These are phyloP conservation scores for Bovichtus diacanthus DNA, from an alignment of 2,797 vertebrate genomes.

Conservation along the genomic window DNA sequence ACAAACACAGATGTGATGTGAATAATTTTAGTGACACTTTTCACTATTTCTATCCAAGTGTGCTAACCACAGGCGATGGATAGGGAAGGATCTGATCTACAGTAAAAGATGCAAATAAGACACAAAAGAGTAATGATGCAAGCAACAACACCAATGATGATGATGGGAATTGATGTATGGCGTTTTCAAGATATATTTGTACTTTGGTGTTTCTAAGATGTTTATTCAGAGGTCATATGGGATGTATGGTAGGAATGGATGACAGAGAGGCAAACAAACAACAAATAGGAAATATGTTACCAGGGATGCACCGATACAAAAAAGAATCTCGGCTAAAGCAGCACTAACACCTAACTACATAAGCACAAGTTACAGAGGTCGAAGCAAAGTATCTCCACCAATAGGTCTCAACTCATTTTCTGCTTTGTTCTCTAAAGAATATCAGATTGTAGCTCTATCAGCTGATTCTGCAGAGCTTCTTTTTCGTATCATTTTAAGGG, in stretches of 20 bases:
- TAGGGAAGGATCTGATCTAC: conserved; percentile 10
- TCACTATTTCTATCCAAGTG: background rate
- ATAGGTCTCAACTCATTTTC: background rate
- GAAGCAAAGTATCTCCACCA: background rate
- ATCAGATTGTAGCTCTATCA: background rate
- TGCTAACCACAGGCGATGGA: background rate
- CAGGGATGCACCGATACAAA: conserved; percentile 32
- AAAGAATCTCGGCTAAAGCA: background rate
- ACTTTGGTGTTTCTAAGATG: background rate
- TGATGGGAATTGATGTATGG: background rate
- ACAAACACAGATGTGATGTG: conserved; percentile 46
- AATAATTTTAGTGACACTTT: conserved; percentile 31
- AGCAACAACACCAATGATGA: background rate
- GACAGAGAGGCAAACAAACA: conserved; percentile 2
- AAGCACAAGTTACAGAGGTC: background rate
- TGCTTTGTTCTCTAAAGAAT: background rate
- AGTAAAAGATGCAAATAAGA: background rate
- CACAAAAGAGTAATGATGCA: background rate
- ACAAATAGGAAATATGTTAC: conserved; percentile 2
- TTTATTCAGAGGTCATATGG: background rate
- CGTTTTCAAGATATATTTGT: background rate
- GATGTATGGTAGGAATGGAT: background rate
- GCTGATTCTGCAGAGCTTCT: conserved; percentile 1
- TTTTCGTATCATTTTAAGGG: background rate
- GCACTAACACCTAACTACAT: background rate